phyloP scores from a whole-genome alignment of 53 echinoderm and acorn worm genomes.

The Arbacia lixula region DNA sequence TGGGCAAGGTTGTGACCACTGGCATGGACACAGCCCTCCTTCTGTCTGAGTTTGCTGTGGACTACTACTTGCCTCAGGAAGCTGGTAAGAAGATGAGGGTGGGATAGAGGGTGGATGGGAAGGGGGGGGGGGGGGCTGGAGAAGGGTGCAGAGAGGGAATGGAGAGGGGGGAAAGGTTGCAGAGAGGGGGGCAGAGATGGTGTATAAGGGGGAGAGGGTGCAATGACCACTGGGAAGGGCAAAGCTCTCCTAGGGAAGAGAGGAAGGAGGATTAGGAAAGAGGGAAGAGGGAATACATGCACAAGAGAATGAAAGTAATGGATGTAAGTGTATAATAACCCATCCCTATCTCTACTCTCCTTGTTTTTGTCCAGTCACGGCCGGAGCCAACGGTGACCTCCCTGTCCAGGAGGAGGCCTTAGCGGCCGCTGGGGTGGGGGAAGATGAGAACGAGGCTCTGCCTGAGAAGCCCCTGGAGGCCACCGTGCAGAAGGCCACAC shows the following conservation, averaged over 20 bases:
- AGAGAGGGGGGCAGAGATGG: too few relatives aligned
- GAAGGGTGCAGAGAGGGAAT: too few relatives aligned
- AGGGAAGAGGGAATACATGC: background rate
- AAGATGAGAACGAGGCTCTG: conserved; percentile 21
- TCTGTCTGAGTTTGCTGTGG: conserved; percentile 90
- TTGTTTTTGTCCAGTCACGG: background rate
- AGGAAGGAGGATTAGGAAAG: too few relatives aligned
- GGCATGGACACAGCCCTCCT: conserved; percentile 81
- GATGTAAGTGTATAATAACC: too few relatives aligned
- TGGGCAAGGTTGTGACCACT: conserved; percentile 83
- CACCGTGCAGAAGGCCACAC: conserved; percentile 66
- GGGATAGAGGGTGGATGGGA: background rate
- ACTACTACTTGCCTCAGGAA: conserved; percentile 90
- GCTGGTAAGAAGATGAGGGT: conserved; percentile 32
- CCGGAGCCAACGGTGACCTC: background rate
- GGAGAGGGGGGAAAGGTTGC: too few relatives aligned
- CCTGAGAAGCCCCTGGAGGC: conserved; percentile 49
- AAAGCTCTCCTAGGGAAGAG: too few relatives aligned
- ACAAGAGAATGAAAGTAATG: too few relatives aligned
- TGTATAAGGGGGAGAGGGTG: too few relatives aligned
- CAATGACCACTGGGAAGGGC: too few relatives aligned
- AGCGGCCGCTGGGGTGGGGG: conserved; percentile 30
- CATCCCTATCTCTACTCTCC: background rate
- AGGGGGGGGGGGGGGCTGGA: background rate
- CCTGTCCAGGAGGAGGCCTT: background rate